phyloP scores from a whole-genome alignment of 2,888 invertebrate species.

The Euphydryas editha region DNA sequence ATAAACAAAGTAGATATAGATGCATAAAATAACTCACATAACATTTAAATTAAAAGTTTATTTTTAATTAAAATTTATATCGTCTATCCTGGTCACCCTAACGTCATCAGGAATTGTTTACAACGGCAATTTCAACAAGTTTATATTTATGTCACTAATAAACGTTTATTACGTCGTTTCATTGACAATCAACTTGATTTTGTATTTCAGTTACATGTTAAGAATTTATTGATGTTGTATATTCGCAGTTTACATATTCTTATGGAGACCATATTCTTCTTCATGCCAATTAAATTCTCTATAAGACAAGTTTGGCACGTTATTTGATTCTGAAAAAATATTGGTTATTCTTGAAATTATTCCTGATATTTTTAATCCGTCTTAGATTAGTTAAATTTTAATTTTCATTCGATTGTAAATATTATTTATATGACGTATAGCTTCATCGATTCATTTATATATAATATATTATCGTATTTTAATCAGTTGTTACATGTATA shows the following conservation, averaged over 20 bases:
- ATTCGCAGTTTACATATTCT: too few relatives aligned
- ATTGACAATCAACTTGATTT: constrained; percentile 13
- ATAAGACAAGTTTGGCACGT: too few relatives aligned
- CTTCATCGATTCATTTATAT: too few relatives aligned
- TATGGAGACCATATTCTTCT: not conserved
- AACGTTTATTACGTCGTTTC: constrained; percentile 7
- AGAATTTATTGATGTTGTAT: not conserved
- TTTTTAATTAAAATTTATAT: not conserved
- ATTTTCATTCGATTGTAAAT: too few relatives aligned
- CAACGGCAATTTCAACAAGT: constrained; percentile 14
- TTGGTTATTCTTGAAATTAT: too few relatives aligned
- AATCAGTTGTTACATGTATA: not conserved
- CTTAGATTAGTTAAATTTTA: too few relatives aligned
- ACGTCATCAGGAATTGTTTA: constrained; percentile 13
- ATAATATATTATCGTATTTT: too few relatives aligned
- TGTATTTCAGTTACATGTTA: constrained; percentile 5
- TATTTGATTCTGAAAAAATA: too few relatives aligned
- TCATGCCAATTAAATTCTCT: not conserved
- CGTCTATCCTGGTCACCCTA: not conserved
- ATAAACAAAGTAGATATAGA: too few relatives aligned
- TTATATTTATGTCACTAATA: constrained; percentile 13
- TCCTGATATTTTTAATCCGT: too few relatives aligned
- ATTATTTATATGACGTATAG: too few relatives aligned
- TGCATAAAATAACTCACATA: too few relatives aligned
- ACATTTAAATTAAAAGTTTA: not conserved